Evolutionary conservation across 2,888 invertebrate genomes (phyloP).

Genomic region (Rhorus exstirpatorius): DNA sequence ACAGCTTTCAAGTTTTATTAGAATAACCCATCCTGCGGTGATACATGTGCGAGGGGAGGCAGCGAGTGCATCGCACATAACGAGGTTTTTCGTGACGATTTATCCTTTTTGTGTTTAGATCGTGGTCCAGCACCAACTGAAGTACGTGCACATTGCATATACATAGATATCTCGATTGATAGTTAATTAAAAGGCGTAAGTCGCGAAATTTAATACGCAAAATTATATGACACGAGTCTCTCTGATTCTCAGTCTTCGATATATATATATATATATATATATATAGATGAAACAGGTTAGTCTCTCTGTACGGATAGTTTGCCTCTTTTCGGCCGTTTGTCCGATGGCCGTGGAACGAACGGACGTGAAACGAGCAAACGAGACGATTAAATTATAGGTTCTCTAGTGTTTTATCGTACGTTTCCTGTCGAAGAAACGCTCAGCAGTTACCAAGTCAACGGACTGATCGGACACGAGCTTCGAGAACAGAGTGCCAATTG

Average conservation of each 20-base stretch:
- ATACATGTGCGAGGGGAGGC: conserved; percentile 22
- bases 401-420: conserved; percentile 58
- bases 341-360: conserved; percentile 40
- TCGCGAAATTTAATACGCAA: background rate
- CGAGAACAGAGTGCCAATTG: conserved; percentile 67
- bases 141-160: background rate
- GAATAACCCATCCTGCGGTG: conserved; percentile 22
- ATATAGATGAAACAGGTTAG: background rate
- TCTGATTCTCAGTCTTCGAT: background rate
- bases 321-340: background rate
- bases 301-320: background rate
- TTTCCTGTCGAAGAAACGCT: conserved; percentile 61
- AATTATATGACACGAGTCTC: too few relatives aligned
- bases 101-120: conserved; percentile 49
- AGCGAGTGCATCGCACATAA: conserved; percentile 2
- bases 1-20: conserved; percentile 64
- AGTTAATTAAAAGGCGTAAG: conserved; percentile 5
- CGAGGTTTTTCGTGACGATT: conserved; percentile 48
- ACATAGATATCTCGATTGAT: background rate
- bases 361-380: conserved; percentile 53
- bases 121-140: conserved; percentile 19
- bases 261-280: background rate
- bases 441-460: conserved; percentile 32
- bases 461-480: conserved; percentile 23
- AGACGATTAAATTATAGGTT: conserved; percentile 65